A percentile compares a stretch with the other conserved stretches of the same genome.
Conservation (phyloP, 2,888 invertebrate species). For the Diaphora mendica region DNA sequence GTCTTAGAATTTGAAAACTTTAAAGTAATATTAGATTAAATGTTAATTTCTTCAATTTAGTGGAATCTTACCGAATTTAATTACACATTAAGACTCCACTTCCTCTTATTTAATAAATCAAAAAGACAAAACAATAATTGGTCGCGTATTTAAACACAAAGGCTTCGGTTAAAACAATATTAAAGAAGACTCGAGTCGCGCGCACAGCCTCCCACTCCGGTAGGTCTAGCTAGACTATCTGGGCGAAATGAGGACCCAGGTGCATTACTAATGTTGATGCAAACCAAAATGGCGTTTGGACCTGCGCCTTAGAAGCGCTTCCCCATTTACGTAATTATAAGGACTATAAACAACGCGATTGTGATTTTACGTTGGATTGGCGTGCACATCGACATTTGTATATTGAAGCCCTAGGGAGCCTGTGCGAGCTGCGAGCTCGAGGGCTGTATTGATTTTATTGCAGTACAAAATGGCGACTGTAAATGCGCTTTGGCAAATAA, state of each 20-base stretch:
- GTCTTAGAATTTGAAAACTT: no score
- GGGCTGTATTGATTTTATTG: background rate
- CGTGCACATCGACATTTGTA: no score
- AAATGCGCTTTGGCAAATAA: background rate
- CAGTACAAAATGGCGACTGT: background rate
- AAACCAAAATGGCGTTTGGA: background rate
- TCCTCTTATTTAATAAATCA: no score
- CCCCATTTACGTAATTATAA: background rate
- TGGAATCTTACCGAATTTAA: no score
- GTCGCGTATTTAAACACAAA: background rate
- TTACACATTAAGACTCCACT: no score
- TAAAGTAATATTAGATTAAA: background rate
- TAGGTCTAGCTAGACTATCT: slow-evolving; percentile 1
- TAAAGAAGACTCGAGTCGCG: background rate
- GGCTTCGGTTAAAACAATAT: background rate
- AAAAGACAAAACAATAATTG: no score
- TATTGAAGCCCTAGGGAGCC: background rate
- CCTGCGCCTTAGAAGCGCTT: background rate
- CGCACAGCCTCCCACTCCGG: background rate
- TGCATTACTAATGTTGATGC: background rate
- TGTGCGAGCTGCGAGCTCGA: background rate
- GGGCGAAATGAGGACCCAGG: background rate
- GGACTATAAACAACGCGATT: no score
- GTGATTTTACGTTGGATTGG: no score
- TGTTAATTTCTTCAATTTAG: background rate